Conservation (phyloP, 2,888 invertebrate species). For the Netelia virgata region DNA sequence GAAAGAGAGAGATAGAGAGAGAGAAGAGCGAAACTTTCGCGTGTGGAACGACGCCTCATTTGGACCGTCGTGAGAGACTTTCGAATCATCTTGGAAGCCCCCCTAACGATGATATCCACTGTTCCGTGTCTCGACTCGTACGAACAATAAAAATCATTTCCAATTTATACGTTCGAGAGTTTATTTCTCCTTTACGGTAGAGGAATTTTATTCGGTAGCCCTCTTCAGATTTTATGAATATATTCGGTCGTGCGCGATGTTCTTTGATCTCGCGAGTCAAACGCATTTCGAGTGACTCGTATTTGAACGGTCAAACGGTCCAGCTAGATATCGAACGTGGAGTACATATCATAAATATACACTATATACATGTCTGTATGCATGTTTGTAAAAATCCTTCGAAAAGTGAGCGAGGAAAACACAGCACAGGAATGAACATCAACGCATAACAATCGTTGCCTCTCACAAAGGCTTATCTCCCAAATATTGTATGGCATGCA, state of each 20-base stretch:
- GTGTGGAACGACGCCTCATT: constrained; percentile 65
- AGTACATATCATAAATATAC: constrained; percentile 5
- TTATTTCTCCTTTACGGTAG: neutral
- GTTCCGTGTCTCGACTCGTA: neutral
- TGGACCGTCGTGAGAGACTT: constrained; percentile 53
- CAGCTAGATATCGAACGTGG: constrained; percentile 54
- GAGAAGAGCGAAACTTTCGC: constrained; percentile 50
- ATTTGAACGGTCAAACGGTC: constrained; percentile 55
- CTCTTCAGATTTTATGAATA: constrained; percentile 50
- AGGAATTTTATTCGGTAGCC: constrained; percentile 19
- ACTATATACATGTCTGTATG: neutral
- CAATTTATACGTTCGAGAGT: constrained; percentile 9
- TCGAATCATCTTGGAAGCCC: constrained; percentile 51
- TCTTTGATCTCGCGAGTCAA: constrained; percentile 60
- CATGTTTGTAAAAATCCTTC: no score
- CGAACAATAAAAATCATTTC: neutral
- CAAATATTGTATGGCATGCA: no score
- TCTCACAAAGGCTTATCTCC: no score
- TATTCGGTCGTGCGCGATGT: neutral
- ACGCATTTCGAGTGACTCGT: constrained; percentile 38
- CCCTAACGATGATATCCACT: constrained; percentile 48
- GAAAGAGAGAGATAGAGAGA: no score
- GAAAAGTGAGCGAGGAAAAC: constrained; percentile 19
- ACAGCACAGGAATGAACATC: constrained; percentile 8
- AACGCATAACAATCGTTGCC: no score